Base-by-base conservation (phyloP, 2,797 vertebrate species). In the Gobionotothen gibberifrons region DNA sequence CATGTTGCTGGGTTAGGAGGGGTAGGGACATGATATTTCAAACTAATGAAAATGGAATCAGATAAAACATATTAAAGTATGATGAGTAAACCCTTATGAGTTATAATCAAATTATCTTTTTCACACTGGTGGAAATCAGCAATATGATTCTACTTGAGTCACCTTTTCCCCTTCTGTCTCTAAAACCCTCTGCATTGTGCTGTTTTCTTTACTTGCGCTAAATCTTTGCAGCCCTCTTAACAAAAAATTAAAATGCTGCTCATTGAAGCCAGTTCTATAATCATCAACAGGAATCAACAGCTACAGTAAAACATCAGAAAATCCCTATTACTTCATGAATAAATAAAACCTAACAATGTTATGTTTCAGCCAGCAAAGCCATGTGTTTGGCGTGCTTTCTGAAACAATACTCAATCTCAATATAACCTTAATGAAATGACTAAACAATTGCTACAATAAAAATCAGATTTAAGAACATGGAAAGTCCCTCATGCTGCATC, bases 41-140 rank as follows among this genome's bases (percentile, higher is more conserved):
- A 79, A 61, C 76, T 64, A 86, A 78, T 46, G 26, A 72, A 61
- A 84, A 8, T 14, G 59, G 44, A 67, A 88, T 84, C 69, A 69
- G 76, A 83, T 84, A 40, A 83, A 79, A 69, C 7, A 66, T 44
- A 75, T 49, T 32, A 58, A 63, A 42, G 43, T 10, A 40, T 1
- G 7, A 3, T 10, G 51, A 39, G 5, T 39, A 57, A 44, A 8
- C 47, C 47, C 29, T 47, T 11, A 43, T 47, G 42, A 19, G 44
- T 26, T 53, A 69, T 44, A 79, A 79, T 57, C 32, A 62, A 79
- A 71, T 5, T 69, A 82, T 55, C 65, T 74, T 84, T 81, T 69
- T 46, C 61, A 73, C 51, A 59, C 0, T 19, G 29, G 8, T 54
- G 77, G 81, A 86, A 90, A 83, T 88, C 67, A 77, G 66, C 55